Evolutionary conservation across 2,113 vertebrate species (phyloP).

Genomic region (Apodemus sylvaticus): DNA sequence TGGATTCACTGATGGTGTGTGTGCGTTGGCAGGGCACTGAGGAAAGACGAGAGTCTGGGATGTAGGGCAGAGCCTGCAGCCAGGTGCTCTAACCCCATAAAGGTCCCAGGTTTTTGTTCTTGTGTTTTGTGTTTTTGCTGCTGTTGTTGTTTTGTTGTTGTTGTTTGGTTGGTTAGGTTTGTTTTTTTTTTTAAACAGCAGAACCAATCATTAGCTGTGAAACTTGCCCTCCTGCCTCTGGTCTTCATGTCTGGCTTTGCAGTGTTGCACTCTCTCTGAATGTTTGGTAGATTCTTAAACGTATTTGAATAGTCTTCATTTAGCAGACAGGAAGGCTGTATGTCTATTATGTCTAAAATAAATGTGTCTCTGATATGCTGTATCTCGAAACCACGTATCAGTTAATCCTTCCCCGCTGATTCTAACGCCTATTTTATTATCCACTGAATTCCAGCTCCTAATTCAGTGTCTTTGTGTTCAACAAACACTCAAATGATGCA

Average conservation of each 20-base stretch:
- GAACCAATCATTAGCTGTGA: not conserved
- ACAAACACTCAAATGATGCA: not conserved
- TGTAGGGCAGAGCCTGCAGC: not conserved
- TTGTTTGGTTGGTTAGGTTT: no score
- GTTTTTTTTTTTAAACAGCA: not conserved
- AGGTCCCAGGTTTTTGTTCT: not conserved
- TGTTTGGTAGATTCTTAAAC: slow-evolving; percentile 41
- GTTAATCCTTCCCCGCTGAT: not conserved
- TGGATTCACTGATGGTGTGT: no score
- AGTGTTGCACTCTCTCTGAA: slow-evolving; percentile 10
- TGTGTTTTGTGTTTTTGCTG: no score
- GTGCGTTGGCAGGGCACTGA: not conserved
- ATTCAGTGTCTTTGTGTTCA: not conserved
- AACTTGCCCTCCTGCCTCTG: not conserved
- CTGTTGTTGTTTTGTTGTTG: not conserved
- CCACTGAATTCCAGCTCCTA: not conserved
- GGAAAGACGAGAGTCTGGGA: not conserved
- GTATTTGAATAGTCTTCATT: slow-evolving; percentile 44
- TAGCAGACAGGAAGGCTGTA: not conserved
- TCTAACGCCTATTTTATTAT: not conserved
- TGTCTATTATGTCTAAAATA: not conserved
- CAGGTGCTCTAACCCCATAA: fast-evolving
- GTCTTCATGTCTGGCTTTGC: not conserved
- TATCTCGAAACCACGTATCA: not conserved
- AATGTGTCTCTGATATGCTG: slow-evolving; percentile 34